phyloP scores from a whole-genome alignment of 1,140 invertebrate species.

The Heliconius hermathena region DNA sequence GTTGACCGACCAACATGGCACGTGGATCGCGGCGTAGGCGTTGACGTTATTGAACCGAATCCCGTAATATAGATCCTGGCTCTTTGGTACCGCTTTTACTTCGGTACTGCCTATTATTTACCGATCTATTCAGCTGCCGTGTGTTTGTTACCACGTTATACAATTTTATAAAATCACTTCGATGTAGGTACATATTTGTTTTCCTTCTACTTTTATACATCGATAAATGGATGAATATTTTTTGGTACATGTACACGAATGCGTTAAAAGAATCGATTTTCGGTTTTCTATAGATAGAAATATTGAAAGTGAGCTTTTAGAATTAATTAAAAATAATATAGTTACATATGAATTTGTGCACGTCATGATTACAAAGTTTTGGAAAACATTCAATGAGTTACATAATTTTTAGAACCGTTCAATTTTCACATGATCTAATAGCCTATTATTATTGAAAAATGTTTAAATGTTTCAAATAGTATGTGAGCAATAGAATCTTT shows the following conservation, averaged over 20 bases:
- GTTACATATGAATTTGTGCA: too few species aligned
- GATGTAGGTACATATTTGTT: background rate
- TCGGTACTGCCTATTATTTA: conserved; percentile 23
- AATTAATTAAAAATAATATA: too few species aligned
- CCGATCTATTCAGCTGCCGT: background rate
- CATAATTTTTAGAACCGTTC: too few species aligned
- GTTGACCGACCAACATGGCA: conserved; percentile 62
- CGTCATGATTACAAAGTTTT: too few species aligned
- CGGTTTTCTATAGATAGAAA: too few species aligned
- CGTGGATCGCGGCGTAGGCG: conserved; percentile 71
- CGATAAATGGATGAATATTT: background rate
- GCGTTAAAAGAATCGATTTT: too few species aligned
- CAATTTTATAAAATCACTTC: background rate
- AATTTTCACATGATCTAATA: too few species aligned
- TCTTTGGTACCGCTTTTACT: conserved; percentile 14
- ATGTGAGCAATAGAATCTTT: background rate
- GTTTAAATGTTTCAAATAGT: background rate
- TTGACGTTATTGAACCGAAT: conserved; percentile 52
- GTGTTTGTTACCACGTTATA: background rate
- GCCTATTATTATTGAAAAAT: too few species aligned
- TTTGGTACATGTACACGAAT: background rate
- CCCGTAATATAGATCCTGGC: conserved; percentile 36
- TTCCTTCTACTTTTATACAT: background rate
- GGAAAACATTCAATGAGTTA: too few species aligned
- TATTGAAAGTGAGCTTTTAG: too few species aligned